Evolutionary conservation across 2,888 invertebrate genomes (phyloP).

Genomic region (Archaeoteleia sp.): DNA sequence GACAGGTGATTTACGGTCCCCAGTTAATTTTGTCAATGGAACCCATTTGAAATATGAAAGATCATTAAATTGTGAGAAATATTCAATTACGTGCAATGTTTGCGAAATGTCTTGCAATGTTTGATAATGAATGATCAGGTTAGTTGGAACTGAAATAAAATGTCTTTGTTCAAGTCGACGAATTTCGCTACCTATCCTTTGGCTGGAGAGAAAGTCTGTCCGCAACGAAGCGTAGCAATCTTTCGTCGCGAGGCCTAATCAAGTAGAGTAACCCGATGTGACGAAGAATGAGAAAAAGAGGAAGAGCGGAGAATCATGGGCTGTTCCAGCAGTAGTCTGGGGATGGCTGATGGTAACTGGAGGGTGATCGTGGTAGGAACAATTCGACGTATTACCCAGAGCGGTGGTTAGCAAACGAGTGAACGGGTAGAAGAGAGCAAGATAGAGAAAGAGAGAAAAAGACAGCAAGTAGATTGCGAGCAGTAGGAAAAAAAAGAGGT

Average conservation of each 20-base stretch:
- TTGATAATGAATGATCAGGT: conserved; percentile 50
- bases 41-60: conserved; percentile 40
- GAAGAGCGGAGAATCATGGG: conserved; percentile 47
- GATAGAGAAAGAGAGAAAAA: conserved; percentile 26
- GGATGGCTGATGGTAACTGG: conserved; percentile 53
- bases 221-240: conserved; percentile 53
- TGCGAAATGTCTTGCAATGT: conserved; percentile 35
- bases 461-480: conserved; percentile 28
- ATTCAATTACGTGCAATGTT: conserved; percentile 61
- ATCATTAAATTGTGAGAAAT: conserved; percentile 63
- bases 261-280: conserved; percentile 72
- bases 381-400: conserved; percentile 69
- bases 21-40: too few species aligned
- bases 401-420: conserved; percentile 59
- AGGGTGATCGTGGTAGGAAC: conserved; percentile 63
- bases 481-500: conserved; percentile 44
- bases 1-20: too few species aligned
- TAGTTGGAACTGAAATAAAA: conserved; percentile 43
- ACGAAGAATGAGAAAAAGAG: conserved; percentile 58
- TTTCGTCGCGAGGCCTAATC: conserved; percentile 72
- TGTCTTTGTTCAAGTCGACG: conserved; percentile 43
- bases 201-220: conserved; percentile 41
- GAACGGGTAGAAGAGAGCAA: conserved; percentile 12
- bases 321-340: conserved; percentile 43
- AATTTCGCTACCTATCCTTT: conserved; percentile 39